A percentile compares a stretch with the other conserved stretches of the same genome.
These are phyloP conservation scores for Lates japonicus DNA, from an alignment of 2,797 vertebrate species.

Conservation along the genomic window DNA sequence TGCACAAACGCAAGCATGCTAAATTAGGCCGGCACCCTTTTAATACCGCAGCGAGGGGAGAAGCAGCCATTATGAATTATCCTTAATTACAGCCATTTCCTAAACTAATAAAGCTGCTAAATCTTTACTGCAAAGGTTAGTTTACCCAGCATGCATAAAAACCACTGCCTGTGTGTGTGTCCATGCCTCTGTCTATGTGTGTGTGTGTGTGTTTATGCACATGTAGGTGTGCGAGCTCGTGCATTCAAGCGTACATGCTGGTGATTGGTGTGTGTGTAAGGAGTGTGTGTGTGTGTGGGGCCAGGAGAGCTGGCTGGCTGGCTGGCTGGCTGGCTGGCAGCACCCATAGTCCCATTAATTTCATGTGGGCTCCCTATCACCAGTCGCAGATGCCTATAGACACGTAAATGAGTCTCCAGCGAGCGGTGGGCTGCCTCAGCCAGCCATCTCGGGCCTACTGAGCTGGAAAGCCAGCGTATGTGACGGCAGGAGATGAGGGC, in stretches of 20 bases:
- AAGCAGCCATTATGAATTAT: conserved; percentile 97
- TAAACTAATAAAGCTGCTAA: conserved; percentile 98
- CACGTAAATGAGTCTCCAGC: conserved; percentile 97
- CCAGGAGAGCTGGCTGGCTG: conserved; percentile 88
- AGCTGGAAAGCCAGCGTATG: conserved; percentile 96
- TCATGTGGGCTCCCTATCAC: conserved; percentile 98
- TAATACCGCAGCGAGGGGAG: conserved; percentile 90
- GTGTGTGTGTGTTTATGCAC: conserved; percentile 22
- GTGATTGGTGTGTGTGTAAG: conserved; percentile 60
- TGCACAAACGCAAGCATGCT: conserved; percentile 87
- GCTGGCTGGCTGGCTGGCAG: conserved; percentile 88
- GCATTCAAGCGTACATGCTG: conserved; percentile 73
- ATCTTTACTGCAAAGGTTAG: conserved; percentile 97
- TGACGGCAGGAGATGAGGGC: conserved; percentile 93
- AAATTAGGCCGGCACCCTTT: conserved; percentile 91
- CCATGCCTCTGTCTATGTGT: conserved; percentile 54
- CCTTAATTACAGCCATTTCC: conserved; percentile 98
- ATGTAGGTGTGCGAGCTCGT: conserved; percentile 61
- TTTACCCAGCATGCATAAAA: conserved; percentile 91
- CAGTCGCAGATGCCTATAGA: conserved; percentile 98
- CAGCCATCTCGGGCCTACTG: conserved; percentile 92
- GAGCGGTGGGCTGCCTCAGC: conserved; percentile 83
- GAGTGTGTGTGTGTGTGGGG: conserved; percentile 1
- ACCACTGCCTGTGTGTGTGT: conserved; percentile 70
- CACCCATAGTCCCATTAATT: conserved; percentile 94